Evolutionary conservation across 2,797 vertebrate species (phyloP).

Genomic region (Siniperca undulata): DNA sequence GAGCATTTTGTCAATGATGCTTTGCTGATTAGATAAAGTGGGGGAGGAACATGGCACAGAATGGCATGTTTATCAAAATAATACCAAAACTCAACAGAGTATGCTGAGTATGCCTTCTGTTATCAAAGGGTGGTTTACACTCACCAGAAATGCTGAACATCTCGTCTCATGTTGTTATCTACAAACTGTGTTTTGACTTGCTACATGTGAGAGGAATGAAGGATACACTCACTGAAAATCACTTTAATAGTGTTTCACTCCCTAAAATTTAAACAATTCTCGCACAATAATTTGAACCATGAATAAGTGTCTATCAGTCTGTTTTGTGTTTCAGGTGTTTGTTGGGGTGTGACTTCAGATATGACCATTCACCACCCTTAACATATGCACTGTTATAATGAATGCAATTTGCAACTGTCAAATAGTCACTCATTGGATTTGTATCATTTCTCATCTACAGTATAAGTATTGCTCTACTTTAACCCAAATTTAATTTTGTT

Average conservation of each 20-base stretch:
- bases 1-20: background rate
- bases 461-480: background rate
- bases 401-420: constrained; percentile 6
- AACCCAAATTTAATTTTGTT: background rate
- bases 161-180: constrained; percentile 9
- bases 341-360: constrained; percentile 31
- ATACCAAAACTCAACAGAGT: background rate
- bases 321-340: constrained; percentile 29
- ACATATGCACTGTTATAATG: constrained; percentile 22
- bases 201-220: background rate
- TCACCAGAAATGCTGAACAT: constrained; percentile 17
- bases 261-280: constrained; percentile 39
- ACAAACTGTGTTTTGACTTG: background rate
- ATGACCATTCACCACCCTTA: background rate
- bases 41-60: constrained; percentile 2
- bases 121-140: constrained; percentile 26
- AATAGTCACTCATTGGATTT: constrained; percentile 7
- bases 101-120: constrained; percentile 9
- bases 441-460: background rate
- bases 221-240: background rate
- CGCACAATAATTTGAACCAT: background rate
- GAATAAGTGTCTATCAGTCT: background rate
- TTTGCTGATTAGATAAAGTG: constrained; percentile 27
- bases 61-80: constrained; percentile 8
- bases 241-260: constrained; percentile 23